Percentiles rank a stretch among this genome's conserved stretches.
Conservation (phyloP, 2,888 invertebrate species). For the Laothoe populi region DNA sequence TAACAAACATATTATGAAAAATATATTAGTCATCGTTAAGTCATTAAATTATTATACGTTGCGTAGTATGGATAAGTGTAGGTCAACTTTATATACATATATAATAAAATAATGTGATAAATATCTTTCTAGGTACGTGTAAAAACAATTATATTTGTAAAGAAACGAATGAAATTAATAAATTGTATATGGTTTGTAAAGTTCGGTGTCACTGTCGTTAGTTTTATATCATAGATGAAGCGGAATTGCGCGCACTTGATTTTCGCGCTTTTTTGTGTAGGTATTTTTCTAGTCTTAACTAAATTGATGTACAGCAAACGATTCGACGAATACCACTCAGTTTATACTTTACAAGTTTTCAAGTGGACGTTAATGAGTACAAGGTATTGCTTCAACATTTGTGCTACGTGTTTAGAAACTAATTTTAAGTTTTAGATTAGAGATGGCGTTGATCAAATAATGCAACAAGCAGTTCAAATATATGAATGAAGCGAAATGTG, state of each 20-base stretch:
- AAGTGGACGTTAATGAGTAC: conserved; percentile 23
- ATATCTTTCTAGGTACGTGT: conserved; percentile 62
- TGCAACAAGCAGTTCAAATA: not conserved
- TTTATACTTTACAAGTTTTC: conserved; percentile 29
- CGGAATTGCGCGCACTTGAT: conserved; percentile 31
- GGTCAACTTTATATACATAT: conserved; percentile 45
- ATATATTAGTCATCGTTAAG: conserved; percentile 64
- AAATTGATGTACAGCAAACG: conserved; percentile 26
- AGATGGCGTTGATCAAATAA: not conserved
- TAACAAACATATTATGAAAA: conserved; percentile 17
- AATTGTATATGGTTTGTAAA: conserved; percentile 26
- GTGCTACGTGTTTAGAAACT: not conserved
- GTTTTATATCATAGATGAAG: conserved; percentile 31
- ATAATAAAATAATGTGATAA: conserved; percentile 74
- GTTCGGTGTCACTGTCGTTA: conserved; percentile 63
- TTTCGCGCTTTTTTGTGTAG: conserved; percentile 40
- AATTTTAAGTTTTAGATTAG: not conserved
- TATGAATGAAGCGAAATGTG: not conserved
- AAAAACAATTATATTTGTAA: conserved; percentile 51
- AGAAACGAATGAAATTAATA: conserved; percentile 31
- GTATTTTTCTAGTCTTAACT: conserved; percentile 58
- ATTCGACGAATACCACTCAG: conserved; percentile 31
- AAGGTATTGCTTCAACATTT: not conserved
- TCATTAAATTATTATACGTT: conserved; percentile 77
- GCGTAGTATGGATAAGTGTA: conserved; percentile 63